Percentiles rank a stretch among this genome's conserved stretches.
Evolutionary conservation across 2,797 vertebrate species (phyloP).

Genomic region (Arrhamphus sclerolepis): DNA sequence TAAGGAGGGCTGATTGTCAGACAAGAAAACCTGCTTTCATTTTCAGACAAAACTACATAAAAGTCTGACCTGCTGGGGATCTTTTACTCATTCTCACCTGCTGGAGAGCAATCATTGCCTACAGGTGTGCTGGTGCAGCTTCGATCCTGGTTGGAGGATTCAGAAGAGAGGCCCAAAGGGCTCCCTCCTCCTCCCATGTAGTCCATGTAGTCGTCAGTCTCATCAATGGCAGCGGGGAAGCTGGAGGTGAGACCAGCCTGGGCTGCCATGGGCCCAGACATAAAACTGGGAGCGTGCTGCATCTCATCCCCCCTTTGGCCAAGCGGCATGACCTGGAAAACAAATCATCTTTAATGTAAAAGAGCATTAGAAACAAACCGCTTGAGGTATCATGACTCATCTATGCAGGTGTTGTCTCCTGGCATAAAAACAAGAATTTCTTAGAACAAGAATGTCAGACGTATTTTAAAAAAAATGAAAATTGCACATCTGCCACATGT

Average conservation of each 20-base stretch:
- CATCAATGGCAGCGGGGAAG: constrained; percentile 84
- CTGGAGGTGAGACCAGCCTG: constrained; percentile 59
- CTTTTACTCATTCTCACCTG: constrained; percentile 81
- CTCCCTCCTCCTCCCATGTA: constrained; percentile 90
- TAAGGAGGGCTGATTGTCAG: constrained; percentile 1
- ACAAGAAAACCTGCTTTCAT: not conserved
- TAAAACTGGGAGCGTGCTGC: constrained; percentile 76
- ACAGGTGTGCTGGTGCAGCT: constrained; percentile 98
- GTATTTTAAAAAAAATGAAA: constrained; percentile 32
- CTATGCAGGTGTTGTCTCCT: constrained; percentile 43
- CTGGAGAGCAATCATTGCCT: constrained; percentile 92
- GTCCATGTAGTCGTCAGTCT: constrained; percentile 95
- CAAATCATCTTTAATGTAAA: constrained; percentile 1
- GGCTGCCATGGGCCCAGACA: constrained; percentile 66
- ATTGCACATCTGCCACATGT: constrained; percentile 20
- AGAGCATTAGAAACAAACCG: not conserved
- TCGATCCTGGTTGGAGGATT: constrained; percentile 96
- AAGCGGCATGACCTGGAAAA: constrained; percentile 77
- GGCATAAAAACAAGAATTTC: constrained; percentile 49
- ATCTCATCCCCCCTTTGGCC: constrained; percentile 78
- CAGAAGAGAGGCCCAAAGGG: constrained; percentile 92
- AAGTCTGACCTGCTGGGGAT: not conserved
- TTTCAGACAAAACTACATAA: not conserved
- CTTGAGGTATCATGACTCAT: constrained; percentile 5
- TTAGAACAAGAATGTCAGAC: constrained; percentile 7